Base-by-base conservation (phyloP, 2,797 vertebrate species). In the Centroberyx gerrardi region DNA sequence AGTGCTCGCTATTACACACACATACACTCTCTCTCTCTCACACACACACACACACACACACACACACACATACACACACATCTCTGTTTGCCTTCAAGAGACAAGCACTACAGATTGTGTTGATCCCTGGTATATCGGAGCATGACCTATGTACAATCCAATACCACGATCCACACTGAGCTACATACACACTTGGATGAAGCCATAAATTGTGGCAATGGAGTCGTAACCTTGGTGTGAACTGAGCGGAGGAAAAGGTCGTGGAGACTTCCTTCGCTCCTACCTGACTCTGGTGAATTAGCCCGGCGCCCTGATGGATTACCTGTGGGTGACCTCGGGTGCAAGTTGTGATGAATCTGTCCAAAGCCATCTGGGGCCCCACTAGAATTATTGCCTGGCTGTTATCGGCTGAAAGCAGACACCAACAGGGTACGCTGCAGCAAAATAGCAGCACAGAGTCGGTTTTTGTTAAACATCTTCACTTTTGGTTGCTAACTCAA, bases 341-440 rank as follows among this genome's bases (percentile, higher is more conserved):
- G 93, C 94, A 92, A 91, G 95, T 94, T 92, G 95, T 96, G 96
- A 97, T 98, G 96, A 97, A 96, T 95, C 96, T 96, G 95, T 97
- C 96, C 95, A 94, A 95, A 96, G 95, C 96, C 96, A 97, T 97
- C 96, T 98, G 96, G 94, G 94, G 95, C 95, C 96, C 95, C 93
- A 79, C 88, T 83, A 89, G 95, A 97, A 95, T 96, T 96, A 96
- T 96, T 93, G 95, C 94, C 94, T 92, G 91, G 91, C 93, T 88
- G 93, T 95, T 95, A 93, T 91, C 86, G 88, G 87, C 87, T 94
- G 96, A 97, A 97, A 97, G 94, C 87, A 95, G 95, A 97, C 92
- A 96, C 95, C 91, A 79, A 90, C 73, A 81, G 80, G 90, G 82
- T 86, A 85, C 92, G 87, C 88, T 91, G 90, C 92, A 93, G 92